phyloP scores from a whole-genome alignment of 1,140 invertebrate species.

The Drosophila chauvacae region DNA sequence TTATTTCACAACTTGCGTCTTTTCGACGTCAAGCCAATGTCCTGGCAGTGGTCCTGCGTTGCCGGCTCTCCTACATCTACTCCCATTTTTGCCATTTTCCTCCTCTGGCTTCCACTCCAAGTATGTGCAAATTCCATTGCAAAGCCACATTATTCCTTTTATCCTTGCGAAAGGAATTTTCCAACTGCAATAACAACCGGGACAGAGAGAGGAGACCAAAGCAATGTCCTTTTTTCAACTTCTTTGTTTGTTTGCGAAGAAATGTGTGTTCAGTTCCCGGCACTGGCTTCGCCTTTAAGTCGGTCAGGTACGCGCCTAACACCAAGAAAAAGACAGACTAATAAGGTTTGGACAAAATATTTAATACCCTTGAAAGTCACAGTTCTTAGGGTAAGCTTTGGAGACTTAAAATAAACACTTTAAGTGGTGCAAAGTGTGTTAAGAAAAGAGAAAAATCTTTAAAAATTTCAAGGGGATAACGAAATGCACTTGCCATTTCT shows the following conservation, averaged over 20 bases:
- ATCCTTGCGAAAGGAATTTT: constrained; percentile 81
- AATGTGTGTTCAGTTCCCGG: constrained; percentile 43
- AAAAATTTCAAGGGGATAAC: too few relatives aligned
- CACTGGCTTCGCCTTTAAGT: constrained; percentile 48
- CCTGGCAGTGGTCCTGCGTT: constrained; percentile 15
- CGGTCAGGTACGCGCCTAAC: constrained; percentile 57
- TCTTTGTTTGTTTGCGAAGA: constrained; percentile 50
- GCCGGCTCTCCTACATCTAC: neutral
- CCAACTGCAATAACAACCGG: constrained; percentile 79
- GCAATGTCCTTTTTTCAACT: constrained; percentile 43
- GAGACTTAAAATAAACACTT: too few relatives aligned
- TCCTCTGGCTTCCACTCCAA: constrained; percentile 49
- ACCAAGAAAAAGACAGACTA: constrained; percentile 30
- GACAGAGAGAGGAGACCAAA: constrained; percentile 28
- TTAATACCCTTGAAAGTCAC: constrained; percentile 6
- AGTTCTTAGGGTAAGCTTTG: neutral
- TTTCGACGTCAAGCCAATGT: constrained; percentile 68
- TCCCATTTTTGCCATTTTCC: constrained; percentile 25
- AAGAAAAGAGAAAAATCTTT: too few relatives aligned
- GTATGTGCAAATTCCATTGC: constrained; percentile 82
- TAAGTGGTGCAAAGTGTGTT: too few relatives aligned
- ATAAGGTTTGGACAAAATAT: constrained; percentile 7
- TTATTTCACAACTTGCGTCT: constrained; percentile 81
- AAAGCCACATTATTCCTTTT: constrained; percentile 83
- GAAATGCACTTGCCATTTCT: neutral